Evolutionary conservation across 2,797 vertebrate genomes (phyloP), one percentile per base, ranked within the genome.

Genomic region (Alectoris magna): DNA sequence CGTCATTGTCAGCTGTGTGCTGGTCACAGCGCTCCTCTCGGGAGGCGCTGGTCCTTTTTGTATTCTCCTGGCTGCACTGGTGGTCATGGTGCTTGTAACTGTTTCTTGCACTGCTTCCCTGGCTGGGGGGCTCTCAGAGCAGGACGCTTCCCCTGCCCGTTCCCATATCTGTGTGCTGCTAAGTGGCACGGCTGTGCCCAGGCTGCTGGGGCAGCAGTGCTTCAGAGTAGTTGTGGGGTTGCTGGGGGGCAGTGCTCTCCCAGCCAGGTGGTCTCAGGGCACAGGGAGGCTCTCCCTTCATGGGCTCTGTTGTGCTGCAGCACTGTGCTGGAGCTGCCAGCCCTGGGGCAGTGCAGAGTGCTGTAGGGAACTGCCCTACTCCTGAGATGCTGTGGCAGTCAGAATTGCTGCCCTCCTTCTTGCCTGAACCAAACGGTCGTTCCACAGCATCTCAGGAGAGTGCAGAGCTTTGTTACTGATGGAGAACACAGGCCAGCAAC

Each of bases 191-290:
- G 43, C 41, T 24, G 39, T 62, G 49, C n/a, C n/a, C 36, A 6
- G 2, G 21, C 44, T 56, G 36, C 63, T 3, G 4, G 27, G 22
- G 24, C 4, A 4, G 8, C 19, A 2, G 66, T 46, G 48, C 3
- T 24, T 31, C 14, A 3, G 23, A n/a, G 34, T 6, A 5, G 22
- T 19, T 21, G 6, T 2, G 14, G 3, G 48, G n/a, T 23, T 18
- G 23, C 23, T 27, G 43, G 11, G 7, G 68, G 31, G 53, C 53
- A n/a, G 53, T 31, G 53, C 53, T 55, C 10, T 12, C 29, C 29
- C 51, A 29, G 6, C 15, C 51, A 17, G 27, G 27, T 10, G 51
- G 27, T 29, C 27, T 53, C 51, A 53, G 51, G 49, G 49, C 49
- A 51, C 49, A 51, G 49, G 15, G 51, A 15, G 19, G 63, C 23